Conservation (phyloP, 2,888 invertebrate species). For the Apeira syringaria region DNA sequence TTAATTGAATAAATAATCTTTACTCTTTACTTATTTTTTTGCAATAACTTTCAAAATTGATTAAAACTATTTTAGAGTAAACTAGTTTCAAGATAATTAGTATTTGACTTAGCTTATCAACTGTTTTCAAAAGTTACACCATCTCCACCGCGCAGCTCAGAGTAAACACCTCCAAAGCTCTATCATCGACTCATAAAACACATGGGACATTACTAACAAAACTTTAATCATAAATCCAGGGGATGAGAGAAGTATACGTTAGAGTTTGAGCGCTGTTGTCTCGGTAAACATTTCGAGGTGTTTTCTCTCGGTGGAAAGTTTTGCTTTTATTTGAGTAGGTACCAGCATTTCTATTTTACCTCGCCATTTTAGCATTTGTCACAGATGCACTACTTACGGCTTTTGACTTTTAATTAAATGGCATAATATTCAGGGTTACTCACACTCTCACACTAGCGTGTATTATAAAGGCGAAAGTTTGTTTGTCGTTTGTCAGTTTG, state of each 20-base stretch:
- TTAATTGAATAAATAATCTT: no score
- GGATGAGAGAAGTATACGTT: constrained; percentile 24
- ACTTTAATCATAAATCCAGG: constrained; percentile 33
- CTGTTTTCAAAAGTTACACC: constrained; percentile 4
- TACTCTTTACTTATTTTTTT: no score
- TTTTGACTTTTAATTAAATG: neutral
- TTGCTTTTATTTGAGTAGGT: constrained; percentile 2
- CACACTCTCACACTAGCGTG: no score
- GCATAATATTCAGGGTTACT: no score
- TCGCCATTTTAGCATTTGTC: no score
- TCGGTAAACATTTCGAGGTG: constrained; percentile 14
- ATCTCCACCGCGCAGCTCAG: constrained; percentile 7
- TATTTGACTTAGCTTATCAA: neutral
- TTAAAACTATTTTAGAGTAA: no score
- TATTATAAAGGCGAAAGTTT: no score
- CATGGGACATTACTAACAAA: constrained; percentile 44
- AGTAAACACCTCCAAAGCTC: constrained; percentile 46
- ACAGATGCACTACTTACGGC: no score
- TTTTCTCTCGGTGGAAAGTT: constrained; percentile 5
- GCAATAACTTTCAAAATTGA: no score
- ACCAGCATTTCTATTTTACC: neutral
- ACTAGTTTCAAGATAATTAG: no score
- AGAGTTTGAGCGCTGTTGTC: constrained; percentile 20
- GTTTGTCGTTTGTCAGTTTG: no score
- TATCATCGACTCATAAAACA: constrained; percentile 46